These are phyloP conservation scores for Cryptotermes secundus DNA, from an alignment of 1,140 invertebrate species.

Conservation along the genomic window DNA sequence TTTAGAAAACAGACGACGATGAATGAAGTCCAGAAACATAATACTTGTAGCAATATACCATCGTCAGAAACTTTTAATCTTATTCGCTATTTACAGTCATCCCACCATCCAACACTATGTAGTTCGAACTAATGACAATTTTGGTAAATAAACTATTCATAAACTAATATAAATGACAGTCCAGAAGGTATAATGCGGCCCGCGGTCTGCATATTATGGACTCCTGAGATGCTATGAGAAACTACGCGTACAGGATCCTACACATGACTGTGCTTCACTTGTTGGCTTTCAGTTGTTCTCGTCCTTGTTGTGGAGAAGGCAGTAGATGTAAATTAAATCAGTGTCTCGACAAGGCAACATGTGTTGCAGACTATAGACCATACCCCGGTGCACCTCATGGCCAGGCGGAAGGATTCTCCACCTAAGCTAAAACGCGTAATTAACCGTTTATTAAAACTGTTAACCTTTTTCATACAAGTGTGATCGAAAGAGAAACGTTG, in stretches of 20 bases:
- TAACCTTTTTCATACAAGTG: conserved; percentile 5
- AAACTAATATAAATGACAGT: too few relatives aligned
- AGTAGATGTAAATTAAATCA: neutral
- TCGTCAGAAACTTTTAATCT: too few relatives aligned
- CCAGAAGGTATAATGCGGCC: too few relatives aligned
- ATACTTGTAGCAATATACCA: too few relatives aligned
- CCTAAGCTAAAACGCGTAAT: conserved; percentile 12
- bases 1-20: too few relatives aligned
- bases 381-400: conserved; percentile 88
- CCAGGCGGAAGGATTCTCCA: conserved; percentile 64
- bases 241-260: neutral
- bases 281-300: neutral
- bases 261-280: neutral
- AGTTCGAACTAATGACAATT: too few relatives aligned
- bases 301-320: neutral
- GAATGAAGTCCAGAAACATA: too few relatives aligned
- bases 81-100: too few relatives aligned
- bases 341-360: neutral
- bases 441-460: neutral
- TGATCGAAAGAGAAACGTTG: neutral
- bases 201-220: too few relatives aligned
- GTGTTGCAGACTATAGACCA: conserved; percentile 61
- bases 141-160: too few relatives aligned
- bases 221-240: too few relatives aligned
- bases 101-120: too few relatives aligned